phyloP scores from a whole-genome alignment of 2,888 invertebrate genomes.

The Apodemia duryi region DNA sequence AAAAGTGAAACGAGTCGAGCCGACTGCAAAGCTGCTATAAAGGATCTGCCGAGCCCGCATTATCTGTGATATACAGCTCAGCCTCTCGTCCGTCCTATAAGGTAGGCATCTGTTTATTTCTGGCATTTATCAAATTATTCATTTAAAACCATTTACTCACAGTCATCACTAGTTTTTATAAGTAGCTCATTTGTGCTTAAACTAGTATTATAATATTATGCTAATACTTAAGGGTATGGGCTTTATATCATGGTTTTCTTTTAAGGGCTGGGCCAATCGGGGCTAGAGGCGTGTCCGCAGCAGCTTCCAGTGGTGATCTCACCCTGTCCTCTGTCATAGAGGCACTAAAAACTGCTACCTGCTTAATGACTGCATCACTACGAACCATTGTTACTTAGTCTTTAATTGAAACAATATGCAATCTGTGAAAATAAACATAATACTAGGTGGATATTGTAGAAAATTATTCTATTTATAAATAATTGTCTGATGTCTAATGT shows the following conservation, averaged over 20 bases:
- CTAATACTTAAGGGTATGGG: conserved; percentile 1
- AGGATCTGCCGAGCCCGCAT: conserved; percentile 78
- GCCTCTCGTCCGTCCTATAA: conserved; percentile 80
- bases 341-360: conserved; percentile 79
- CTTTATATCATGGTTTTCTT: conserved; percentile 30
- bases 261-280: conserved; percentile 83
- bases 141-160: not conserved
- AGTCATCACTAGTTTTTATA: not conserved
- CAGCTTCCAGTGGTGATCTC: conserved; percentile 79
- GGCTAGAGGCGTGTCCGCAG: conserved; percentile 80
- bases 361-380: conserved; percentile 80
- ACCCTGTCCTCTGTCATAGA: conserved; percentile 73
- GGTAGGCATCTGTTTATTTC: conserved; percentile 40
- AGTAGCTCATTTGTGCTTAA: conserved; percentile 2
- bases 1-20: conserved; percentile 70
- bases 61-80: conserved; percentile 81
- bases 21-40: conserved; percentile 72
- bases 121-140: not conserved
- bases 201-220: conserved; percentile 15
- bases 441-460: conserved; percentile 78
- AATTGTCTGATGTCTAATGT: conserved; percentile 78
- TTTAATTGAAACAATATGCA: conserved; percentile 82
- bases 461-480: conserved; percentile 81
- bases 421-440: conserved; percentile 83
- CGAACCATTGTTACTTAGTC: conserved; percentile 81